A percentile compares a stretch with the other conserved stretches of the same genome.
phyloP scores from a whole-genome alignment of 2,888 invertebrate genomes.

The Mimas tiliae region DNA sequence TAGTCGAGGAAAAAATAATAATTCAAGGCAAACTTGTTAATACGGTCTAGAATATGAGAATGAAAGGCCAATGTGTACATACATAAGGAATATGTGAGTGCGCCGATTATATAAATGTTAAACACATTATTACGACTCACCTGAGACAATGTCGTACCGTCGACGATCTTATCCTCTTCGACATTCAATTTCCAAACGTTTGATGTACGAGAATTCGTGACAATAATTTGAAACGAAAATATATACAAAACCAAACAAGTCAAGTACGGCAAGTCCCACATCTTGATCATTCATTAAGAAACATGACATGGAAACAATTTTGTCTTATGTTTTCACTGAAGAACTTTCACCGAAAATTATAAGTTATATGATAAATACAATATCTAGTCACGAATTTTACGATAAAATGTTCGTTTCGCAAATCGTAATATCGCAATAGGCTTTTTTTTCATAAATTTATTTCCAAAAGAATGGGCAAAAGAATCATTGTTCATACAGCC shows the following conservation, averaged over 20 bases:
- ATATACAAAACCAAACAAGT: constrained; percentile 88
- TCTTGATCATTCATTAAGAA: constrained; percentile 66
- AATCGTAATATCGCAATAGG: constrained; percentile 51
- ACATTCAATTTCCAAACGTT: constrained; percentile 92
- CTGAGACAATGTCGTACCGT: constrained; percentile 84
- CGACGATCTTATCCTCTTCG: constrained; percentile 90
- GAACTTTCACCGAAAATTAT: constrained; percentile 53
- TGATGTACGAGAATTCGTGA: constrained; percentile 92
- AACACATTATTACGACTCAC: constrained; percentile 62
- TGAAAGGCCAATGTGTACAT: constrained; percentile 46
- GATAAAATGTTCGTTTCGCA: constrained; percentile 42
- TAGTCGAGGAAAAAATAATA: constrained; percentile 37
- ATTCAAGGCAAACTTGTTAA: constrained; percentile 54
- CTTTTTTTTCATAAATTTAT: constrained; percentile 31
- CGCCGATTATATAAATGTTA: constrained; percentile 69
- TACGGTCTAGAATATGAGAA: constrained; percentile 43
- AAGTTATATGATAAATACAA: constrained; percentile 9
- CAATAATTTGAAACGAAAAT: constrained; percentile 88
- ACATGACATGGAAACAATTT: constrained; percentile 65
- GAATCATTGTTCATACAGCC: background rate
- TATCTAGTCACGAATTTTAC: constrained; percentile 26
- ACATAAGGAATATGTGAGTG: constrained; percentile 46
- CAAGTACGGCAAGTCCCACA: constrained; percentile 84
- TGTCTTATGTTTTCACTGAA: constrained; percentile 44
- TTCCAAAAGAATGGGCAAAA: background rate